Base-by-base conservation (phyloP, 2,888 invertebrate genomes). In the Macropis europaea region DNA sequence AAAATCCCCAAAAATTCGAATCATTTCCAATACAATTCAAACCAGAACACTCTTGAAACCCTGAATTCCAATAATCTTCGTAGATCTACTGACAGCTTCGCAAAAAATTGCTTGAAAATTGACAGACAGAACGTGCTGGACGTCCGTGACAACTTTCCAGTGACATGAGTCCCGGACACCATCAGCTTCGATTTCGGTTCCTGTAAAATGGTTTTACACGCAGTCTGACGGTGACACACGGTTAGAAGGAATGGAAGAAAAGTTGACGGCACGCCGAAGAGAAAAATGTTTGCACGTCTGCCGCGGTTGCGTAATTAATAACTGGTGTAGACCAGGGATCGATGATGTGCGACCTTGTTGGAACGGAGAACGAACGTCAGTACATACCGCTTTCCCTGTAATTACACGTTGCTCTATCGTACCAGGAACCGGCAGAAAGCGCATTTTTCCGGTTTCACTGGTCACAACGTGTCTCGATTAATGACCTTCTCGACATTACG, bases 261-360 rank as follows among this genome's bases (percentile, higher is more conserved):
- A 42, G 45, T 13, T 7, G 48, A 19, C 3, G 13, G 26, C 34
- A 42, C 3, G 15, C 5, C 19, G 17, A 34, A 13, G n/a, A n/a
- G n/a, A 54, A 47, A 57, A 52, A 38, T 53, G 52, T 61, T 67
- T 52, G 15, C 40, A 40, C 57, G 28, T 67, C 38, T 57, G 57
- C 9, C 38, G 15, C 17, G 24, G 28, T 68, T 72, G 13, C 68
- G 57, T 47, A 68, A 72, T 68, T 62, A 62, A 62, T 52, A 57
- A 67, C 17, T 9, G 34, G 11, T 19, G 17, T 34, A 45, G 45
- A 47, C 11, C 26, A 3, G 11, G 32, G 17, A n/a, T 22, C 42
- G 60, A 56, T 52, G 56, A 61, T 52, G 59, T 34, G 32, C 61
- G 70, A 60, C 61, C 71, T 71, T 71, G 67, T 59, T 59, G 57